A percentile compares a stretch with the other conserved stretches of the same genome.
Evolutionary conservation across 2,888 invertebrate species (phyloP).

Genomic region (Morpho deidamia): DNA sequence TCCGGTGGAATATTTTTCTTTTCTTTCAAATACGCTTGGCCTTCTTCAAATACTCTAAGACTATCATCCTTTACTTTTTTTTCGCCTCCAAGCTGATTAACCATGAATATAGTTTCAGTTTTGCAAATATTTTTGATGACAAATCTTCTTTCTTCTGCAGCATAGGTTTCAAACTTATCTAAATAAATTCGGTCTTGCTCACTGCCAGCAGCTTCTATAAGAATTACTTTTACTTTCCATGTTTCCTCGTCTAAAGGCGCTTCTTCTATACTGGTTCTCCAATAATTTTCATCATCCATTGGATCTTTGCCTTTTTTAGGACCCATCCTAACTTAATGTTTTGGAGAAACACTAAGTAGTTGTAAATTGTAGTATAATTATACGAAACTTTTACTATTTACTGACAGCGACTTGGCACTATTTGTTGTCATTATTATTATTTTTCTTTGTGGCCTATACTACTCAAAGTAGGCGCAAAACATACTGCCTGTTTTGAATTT

Average conservation of each 20-base stretch:
- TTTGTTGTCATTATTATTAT: too few relatives aligned
- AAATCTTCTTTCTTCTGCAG: slow-evolving; percentile 60
- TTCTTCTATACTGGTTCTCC: slow-evolving; percentile 52
- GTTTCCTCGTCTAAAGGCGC: slow-evolving; percentile 45
- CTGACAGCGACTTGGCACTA: too few relatives aligned
- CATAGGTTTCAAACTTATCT: slow-evolving; percentile 57
- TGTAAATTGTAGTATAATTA: too few relatives aligned
- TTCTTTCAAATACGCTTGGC: slow-evolving; percentile 54
- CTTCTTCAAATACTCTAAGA: slow-evolving; percentile 63
- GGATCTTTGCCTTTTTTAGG: slow-evolving; percentile 48
- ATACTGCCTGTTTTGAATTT: too few relatives aligned
- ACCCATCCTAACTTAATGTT: slow-evolving; percentile 34
- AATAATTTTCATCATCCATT: slow-evolving; percentile 38
- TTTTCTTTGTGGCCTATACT: too few relatives aligned
- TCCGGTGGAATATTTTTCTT: slow-evolving; percentile 63
- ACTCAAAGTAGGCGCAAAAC: too few relatives aligned
- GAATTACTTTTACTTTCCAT: slow-evolving; percentile 57
- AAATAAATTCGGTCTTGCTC: slow-evolving; percentile 64
- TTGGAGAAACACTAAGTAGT: too few relatives aligned
- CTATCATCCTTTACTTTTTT: slow-evolving; percentile 62
- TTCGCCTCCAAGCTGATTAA: slow-evolving; percentile 65
- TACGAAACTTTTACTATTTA: too few relatives aligned
- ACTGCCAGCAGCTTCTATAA: slow-evolving; percentile 60
- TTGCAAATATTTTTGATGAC: slow-evolving; percentile 68
- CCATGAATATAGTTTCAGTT: slow-evolving; percentile 69